Evolutionary conservation across 2,797 vertebrate species (phyloP).

Genomic region (Arnoldichthys spilopterus): DNA sequence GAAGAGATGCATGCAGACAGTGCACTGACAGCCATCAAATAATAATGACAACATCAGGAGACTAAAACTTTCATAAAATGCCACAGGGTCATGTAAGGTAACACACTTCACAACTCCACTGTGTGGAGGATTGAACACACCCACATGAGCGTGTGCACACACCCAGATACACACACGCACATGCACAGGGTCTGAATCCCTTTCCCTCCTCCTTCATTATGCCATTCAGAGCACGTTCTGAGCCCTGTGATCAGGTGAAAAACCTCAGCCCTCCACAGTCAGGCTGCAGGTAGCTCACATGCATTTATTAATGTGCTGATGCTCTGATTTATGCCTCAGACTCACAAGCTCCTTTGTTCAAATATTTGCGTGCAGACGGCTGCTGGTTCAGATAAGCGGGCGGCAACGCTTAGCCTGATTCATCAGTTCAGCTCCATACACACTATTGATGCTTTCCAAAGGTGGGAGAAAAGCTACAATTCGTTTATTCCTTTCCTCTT

Average conservation of each 20-base stretch:
- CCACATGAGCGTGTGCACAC: no score
- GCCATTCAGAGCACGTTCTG: slow-evolving; percentile 22
- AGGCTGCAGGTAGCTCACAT: slow-evolving; percentile 48
- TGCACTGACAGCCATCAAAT: slow-evolving; percentile 12
- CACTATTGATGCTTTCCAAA: neutral
- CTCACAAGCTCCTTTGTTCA: slow-evolving; percentile 67
- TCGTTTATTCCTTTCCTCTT: neutral
- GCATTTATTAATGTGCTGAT: slow-evolving; percentile 46
- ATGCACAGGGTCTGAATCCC: slow-evolving; percentile 2
- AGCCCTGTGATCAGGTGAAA: slow-evolving; percentile 17
- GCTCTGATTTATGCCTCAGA: slow-evolving; percentile 62
- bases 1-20: neutral
- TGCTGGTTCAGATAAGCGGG: slow-evolving; percentile 62
- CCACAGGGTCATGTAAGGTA: slow-evolving; percentile 31
- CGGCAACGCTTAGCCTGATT: slow-evolving; percentile 5
- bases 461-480: neutral
- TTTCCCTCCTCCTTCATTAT: neutral
- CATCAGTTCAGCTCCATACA: slow-evolving; percentile 7
- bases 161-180: slow-evolving; percentile 3
- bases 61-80: slow-evolving; percentile 31
- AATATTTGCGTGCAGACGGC: slow-evolving; percentile 58
- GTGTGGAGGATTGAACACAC: no score
- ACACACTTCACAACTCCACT: neutral
- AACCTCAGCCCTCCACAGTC: slow-evolving; percentile 43
- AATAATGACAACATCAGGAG: slow-evolving; percentile 12